Evolutionary conservation across 2,113 vertebrate species (phyloP).

Genomic region (Ptychochromis oligacanthus): DNA sequence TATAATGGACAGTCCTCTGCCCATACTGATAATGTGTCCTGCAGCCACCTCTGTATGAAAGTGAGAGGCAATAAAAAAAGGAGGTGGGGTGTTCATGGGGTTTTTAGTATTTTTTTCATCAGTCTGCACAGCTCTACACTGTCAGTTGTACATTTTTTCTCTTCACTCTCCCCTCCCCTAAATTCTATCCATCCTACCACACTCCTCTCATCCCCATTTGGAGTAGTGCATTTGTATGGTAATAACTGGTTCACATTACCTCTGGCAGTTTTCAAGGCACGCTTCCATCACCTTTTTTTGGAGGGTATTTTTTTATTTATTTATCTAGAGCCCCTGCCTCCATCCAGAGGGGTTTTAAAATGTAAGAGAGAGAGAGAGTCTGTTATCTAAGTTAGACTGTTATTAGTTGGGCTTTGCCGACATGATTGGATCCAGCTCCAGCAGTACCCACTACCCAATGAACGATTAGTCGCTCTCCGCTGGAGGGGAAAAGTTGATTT

Average conservation of each 20-base stretch:
- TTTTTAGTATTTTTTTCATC: conserved; percentile 57
- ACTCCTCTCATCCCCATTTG: conserved; percentile 59
- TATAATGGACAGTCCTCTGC: conserved; percentile 46
- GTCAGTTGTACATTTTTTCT: conserved; percentile 22
- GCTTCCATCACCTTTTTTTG: conserved; percentile 59
- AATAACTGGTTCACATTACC: conserved; percentile 72
- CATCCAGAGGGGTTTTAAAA: conserved; percentile 50
- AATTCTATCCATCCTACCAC: conserved; percentile 53
- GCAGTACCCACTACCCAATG: conserved; percentile 66
- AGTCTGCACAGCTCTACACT: conserved; percentile 22
- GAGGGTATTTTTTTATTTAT: conserved; percentile 40
- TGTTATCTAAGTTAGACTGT: conserved; percentile 77
- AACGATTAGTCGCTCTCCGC: conserved; percentile 78
- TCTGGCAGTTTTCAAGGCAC: conserved; percentile 69
- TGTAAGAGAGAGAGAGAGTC: conserved; percentile 17
- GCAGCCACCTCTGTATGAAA: conserved; percentile 31
- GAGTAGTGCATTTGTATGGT: conserved; percentile 75
- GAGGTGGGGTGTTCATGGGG: not conserved
- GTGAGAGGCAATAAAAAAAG: conserved; percentile 50
- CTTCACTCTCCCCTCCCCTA: conserved; percentile 33
- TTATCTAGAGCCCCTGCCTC: conserved; percentile 46
- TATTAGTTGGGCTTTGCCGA: conserved; percentile 69
- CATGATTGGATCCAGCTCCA: conserved; percentile 64
- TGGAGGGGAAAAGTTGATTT: conserved; percentile 79
- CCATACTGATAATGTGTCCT: conserved; percentile 20